Evolutionary conservation across 2,888 invertebrate species (phyloP).

Genomic region (Drosophila gaucha): DNA sequence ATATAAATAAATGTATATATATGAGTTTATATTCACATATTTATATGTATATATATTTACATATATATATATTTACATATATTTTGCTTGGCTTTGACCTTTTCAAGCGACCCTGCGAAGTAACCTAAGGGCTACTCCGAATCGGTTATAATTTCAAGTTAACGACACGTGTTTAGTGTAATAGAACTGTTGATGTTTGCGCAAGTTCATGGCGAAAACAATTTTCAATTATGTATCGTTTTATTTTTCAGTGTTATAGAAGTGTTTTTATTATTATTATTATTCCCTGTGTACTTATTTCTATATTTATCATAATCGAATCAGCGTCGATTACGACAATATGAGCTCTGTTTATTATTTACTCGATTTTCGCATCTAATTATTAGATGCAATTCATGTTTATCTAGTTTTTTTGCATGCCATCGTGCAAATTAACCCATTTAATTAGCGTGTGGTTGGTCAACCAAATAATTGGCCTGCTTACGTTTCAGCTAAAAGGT

Average conservation of each 20-base stretch:
- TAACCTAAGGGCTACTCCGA: conserved; percentile 56
- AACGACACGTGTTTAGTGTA: conserved; percentile 26
- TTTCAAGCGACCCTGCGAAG: conserved; percentile 7
- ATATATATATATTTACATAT: background rate
- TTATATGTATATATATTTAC: background rate
- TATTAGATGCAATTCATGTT: conserved; percentile 45
- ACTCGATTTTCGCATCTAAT: conserved; percentile 51
- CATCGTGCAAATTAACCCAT: conserved; percentile 34
- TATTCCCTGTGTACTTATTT: conserved; percentile 5
- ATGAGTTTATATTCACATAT: too few relatives aligned
- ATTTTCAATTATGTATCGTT: conserved; percentile 56
- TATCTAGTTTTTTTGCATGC: conserved; percentile 31
- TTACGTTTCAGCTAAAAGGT: conserved; percentile 29
- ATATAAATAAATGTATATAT: background rate
- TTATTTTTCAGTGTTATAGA: conserved; percentile 31
- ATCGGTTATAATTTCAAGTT: conserved; percentile 23
- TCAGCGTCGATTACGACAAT: conserved; percentile 18
- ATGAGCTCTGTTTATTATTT: conserved; percentile 16
- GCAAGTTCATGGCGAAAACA: conserved; percentile 74
- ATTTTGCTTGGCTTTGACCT: conserved; percentile 14
- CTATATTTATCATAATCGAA: conserved; percentile 17
- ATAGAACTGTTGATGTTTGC: conserved; percentile 24
- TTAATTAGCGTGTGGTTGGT: conserved; percentile 31
- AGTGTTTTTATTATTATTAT: conserved; percentile 16
- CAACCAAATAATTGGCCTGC: conserved; percentile 23